These are phyloP conservation scores for Coelogynopora nodosa DNA, from an alignment of 2,888 invertebrate genomes.

Conservation along the genomic window DNA sequence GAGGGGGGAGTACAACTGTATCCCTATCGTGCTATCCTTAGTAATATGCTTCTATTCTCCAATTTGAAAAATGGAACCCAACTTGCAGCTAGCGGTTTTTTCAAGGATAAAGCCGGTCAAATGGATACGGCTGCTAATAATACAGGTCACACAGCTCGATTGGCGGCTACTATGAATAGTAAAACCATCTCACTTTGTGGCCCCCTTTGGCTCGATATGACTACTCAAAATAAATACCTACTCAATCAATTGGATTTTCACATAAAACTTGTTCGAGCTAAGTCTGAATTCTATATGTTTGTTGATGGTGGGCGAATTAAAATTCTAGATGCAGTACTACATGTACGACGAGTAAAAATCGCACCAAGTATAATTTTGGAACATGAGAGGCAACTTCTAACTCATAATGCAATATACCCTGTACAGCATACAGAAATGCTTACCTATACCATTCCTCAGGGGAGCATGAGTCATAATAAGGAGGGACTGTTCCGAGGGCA, in stretches of 20 bases:
- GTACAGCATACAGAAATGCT: conserved; percentile 8
- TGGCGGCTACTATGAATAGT: neutral
- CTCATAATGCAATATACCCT: conserved; percentile 2
- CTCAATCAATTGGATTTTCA: neutral
- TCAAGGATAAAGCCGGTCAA: neutral
- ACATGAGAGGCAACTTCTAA: neutral
- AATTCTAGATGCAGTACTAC: neutral
- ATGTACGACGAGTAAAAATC: neutral
- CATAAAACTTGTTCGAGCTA: neutral
- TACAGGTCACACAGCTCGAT: neutral
- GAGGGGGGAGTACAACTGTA: neutral
- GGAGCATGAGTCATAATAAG: neutral
- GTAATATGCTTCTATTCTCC: neutral
- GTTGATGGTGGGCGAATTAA: neutral
- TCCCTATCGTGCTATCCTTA: neutral
- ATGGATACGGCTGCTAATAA: neutral
- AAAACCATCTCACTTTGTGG: neutral
- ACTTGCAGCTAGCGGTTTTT: neutral
- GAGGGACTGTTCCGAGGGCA: neutral
- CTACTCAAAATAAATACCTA: neutral
- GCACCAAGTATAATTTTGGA: neutral
- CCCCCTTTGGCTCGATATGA: neutral
- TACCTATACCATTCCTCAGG: conserved; percentile 6
- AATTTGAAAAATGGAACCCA: neutral
- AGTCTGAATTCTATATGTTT: neutral